A percentile compares a stretch with the other conserved stretches of the same genome.
These are phyloP conservation scores for Ecdyonurus torrentis DNA, from an alignment of 2,888 invertebrate species.

Conservation along the genomic window DNA sequence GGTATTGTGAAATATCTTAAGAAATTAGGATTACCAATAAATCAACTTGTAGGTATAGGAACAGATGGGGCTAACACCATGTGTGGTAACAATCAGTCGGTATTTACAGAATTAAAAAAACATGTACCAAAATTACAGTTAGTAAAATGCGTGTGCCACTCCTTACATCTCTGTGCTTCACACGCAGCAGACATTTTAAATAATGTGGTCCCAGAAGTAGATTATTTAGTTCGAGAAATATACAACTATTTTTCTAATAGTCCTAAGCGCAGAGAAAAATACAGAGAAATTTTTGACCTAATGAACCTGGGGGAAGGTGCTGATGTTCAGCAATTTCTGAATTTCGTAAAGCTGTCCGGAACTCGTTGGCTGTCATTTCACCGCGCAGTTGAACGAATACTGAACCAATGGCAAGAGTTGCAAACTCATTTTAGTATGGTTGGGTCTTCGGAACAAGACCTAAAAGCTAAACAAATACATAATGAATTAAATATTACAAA, in stretches of 20 bases:
- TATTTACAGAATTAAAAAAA: constrained; percentile 18
- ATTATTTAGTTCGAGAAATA: constrained; percentile 17
- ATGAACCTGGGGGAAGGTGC: constrained; percentile 11
- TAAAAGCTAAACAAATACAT: constrained; percentile 13
- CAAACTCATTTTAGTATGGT: constrained; percentile 15
- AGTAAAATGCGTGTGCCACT: constrained; percentile 19
- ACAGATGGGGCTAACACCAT: constrained; percentile 22
- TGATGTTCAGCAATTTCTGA: constrained; percentile 11
- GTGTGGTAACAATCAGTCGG: constrained; percentile 20
- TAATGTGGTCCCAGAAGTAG: constrained; percentile 14
- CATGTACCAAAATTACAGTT: constrained; percentile 19
- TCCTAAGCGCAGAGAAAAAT: constrained; percentile 11
- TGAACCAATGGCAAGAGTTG: constrained; percentile 17
- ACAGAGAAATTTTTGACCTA: constrained; percentile 12
- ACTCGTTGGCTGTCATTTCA: constrained; percentile 18
- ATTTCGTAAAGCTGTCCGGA: constrained; percentile 14
- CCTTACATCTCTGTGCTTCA: constrained; percentile 16
- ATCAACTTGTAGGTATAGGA: constrained; percentile 22
- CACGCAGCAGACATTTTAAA: constrained; percentile 16
- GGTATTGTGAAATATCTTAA: not conserved
- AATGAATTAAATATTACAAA: constrained; percentile 14
- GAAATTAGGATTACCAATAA: constrained; percentile 15
- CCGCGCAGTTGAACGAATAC: constrained; percentile 14
- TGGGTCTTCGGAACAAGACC: constrained; percentile 14
- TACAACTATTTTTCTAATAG: constrained; percentile 18